These are phyloP conservation scores for Phylloscopus trochiloides DNA, from an alignment of 2,113 vertebrate genomes.

Conservation along the genomic window DNA sequence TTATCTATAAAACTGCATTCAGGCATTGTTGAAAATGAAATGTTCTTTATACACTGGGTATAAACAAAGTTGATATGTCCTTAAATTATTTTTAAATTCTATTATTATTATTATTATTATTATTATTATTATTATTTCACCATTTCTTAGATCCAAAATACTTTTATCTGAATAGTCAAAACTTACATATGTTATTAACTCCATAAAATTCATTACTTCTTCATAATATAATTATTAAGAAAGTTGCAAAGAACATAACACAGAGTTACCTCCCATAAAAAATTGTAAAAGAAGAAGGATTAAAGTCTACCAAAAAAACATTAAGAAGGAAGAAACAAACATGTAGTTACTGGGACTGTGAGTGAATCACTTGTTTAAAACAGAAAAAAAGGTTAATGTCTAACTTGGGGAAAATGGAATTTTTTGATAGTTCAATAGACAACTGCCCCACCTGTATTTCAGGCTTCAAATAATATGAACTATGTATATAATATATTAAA, in stretches of 20 bases:
- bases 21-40: background rate
- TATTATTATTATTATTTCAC: background rate
- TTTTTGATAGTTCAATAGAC: background rate
- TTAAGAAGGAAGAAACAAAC: background rate
- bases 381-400: conserved; percentile 2
- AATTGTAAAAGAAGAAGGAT: background rate
- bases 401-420: background rate
- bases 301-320: background rate
- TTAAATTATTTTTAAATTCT: background rate
- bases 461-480: background rate
- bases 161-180: background rate
- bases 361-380: background rate
- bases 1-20: background rate
- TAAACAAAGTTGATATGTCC: background rate
- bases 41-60: background rate
- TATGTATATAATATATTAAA: background rate
- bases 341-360: background rate
- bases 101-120: background rate
- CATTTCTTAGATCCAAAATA: background rate
- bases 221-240: background rate
- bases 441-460: background rate
- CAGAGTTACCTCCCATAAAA: background rate
- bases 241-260: background rate
- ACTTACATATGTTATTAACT: background rate
- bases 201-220: background rate